A percentile compares a stretch with the other conserved stretches of the same genome.
Conservation (phyloP, 2,113 vertebrate species). For the Poeciliopsis turrubarensis region DNA sequence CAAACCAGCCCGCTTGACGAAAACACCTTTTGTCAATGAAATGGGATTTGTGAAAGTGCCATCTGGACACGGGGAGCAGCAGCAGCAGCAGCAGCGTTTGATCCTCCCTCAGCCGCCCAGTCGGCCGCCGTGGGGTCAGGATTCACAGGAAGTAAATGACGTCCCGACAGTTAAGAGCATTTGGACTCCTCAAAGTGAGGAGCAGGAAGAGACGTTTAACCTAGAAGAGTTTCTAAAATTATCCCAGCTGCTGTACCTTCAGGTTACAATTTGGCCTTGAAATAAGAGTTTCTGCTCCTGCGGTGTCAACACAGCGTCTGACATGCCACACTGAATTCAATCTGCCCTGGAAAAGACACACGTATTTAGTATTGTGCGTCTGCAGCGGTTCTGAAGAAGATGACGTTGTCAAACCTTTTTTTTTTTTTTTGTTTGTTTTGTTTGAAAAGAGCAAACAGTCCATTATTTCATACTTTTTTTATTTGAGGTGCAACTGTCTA, state of each 20-base stretch:
- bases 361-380: too few relatives aligned
- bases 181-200: neutral
- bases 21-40: conserved; percentile 70
- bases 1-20: conserved; percentile 34
- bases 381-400: neutral
- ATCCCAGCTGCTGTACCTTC: conserved; percentile 1
- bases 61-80: conserved; percentile 49
- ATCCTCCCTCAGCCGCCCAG: conserved; percentile 9
- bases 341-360: neutral
- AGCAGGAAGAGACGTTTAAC: conserved; percentile 5
- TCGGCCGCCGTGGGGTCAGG: conserved; percentile 12
- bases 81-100: conserved; percentile 21
- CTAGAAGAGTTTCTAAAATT: conserved; percentile 41
- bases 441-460: neutral
- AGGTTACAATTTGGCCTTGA: conserved; percentile 27
- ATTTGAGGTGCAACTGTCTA: conserved; percentile 82
- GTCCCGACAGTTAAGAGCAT: neutral
- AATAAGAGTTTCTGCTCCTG: conserved; percentile 5
- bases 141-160: neutral
- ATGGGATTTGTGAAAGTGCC: conserved; percentile 69
- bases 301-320: neutral
- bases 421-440: too few relatives aligned
- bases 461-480: conserved; percentile 69
- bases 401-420: neutral
- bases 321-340: too few relatives aligned